Base-by-base conservation (phyloP, 2,888 invertebrate species). In the Ophioninae sp. region DNA sequence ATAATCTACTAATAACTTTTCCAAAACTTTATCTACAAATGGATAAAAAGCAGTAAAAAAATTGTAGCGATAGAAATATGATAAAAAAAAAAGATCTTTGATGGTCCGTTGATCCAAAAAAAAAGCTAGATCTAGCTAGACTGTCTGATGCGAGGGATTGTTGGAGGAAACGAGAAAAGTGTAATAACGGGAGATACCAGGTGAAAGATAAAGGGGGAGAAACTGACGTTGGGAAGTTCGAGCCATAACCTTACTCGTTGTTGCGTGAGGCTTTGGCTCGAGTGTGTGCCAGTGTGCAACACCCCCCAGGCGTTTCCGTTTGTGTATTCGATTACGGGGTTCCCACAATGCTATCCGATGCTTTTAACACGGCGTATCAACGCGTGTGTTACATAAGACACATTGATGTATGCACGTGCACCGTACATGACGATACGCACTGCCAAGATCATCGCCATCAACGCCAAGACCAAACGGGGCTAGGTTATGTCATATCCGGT, bases 291-390 rank as follows among this genome's bases (percentile, higher is more conserved):
- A 17, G 51, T 51, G 51, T 51, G 2, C 51, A 17, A 51, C 51
- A 51, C 51, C 87, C 87, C 79, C 87, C 86, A 85, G 85, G 86
- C 84, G 84, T 88, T 89, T 88, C 87, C 88, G 88, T 89, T 89
- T 89, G 88, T 90, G 87, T 87, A 90, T 90, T 90, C 89, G 88
- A 89, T 90, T 90, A 90, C 89, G 81, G 72, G 81, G 86, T 90
- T 89, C 88, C 89, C 89, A 88, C 88, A 88, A 84, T 82, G 86
- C 85, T 81, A 77, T 85, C 71, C 80, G 72, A 73, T 72, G 68
- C 84, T 85, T 79, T 73, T 79, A 74, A 73, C 73, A 67, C 73
- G 56, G 39, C 44, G 41, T 61, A 63, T 74, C 69, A 58, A 61
- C 75, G 59, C 64, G 37, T 56, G 17, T 39, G 71, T 37, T 56